Conservation (phyloP, 2,888 invertebrate species). For the Amphiduros pacificus region DNA sequence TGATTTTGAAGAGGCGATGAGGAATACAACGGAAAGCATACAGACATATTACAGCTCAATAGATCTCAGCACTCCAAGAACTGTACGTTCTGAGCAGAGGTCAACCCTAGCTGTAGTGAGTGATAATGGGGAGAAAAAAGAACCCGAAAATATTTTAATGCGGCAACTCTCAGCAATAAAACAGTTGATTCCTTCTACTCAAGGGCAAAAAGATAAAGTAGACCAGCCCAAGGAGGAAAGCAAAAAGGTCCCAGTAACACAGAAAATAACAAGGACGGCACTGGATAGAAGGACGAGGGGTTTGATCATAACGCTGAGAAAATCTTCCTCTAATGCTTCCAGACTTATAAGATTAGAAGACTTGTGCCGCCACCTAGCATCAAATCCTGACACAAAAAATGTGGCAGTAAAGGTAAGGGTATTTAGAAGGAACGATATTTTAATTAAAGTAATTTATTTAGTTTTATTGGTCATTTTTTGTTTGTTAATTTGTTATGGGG, state of each 20-base stretch:
- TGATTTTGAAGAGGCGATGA: constrained; percentile 23
- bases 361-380: constrained; percentile 72
- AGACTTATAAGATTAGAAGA: constrained; percentile 70
- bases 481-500: too few species aligned
- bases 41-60: constrained; percentile 2
- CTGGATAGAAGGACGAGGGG: constrained; percentile 39
- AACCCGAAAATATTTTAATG: neutral
- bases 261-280: constrained; percentile 26
- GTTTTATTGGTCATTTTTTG: neutral
- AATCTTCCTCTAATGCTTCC: constrained; percentile 58
- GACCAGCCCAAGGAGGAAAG: neutral
- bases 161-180: neutral
- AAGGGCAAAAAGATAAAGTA: neutral
- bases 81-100: neutral
- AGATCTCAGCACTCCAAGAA: neutral
- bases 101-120: neutral
- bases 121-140: neutral
- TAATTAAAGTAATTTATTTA: neutral
- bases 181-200: neutral
- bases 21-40: constrained; percentile 14
- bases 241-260: neutral
- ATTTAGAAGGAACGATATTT: neutral
- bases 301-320: constrained; percentile 36
- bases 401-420: constrained; percentile 68
- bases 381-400: constrained; percentile 74